Evolutionary conservation across 2,797 vertebrate genomes (phyloP), one percentile per base, ranked within the genome.

Genomic region (Aulostomus chinensis): DNA sequence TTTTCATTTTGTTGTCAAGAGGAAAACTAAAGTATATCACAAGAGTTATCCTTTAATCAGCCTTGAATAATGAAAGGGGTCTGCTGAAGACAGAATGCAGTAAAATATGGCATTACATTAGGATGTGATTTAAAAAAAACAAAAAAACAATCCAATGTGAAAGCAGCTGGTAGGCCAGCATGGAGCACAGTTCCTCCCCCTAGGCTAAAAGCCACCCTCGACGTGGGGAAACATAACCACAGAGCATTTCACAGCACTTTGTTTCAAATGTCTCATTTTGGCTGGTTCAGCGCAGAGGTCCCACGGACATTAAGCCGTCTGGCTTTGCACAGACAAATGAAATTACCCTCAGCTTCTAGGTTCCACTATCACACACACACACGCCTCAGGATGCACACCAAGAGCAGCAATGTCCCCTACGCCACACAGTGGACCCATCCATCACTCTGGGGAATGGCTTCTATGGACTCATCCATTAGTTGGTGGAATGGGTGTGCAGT

Each of bases 191-290:
- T 51, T 37, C 39, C 38, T 38, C 63, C 69, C 73, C 73, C 52
- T 42, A 63, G 71, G 76, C 81, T 68, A 79, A 73, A 80, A 80
- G 62, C 66, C 70, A 69, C 78, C 46, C 65, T 52, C 77, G 76
- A 84, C 68, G 80, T 76, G 41, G 40, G 49, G 58, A 78, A 74
- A 51, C 68, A 74, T 86, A 81, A 84, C 65, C 71, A 30, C 42
- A n/a, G 40, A 85, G 68, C 68, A 74, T 80, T 84, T 87, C 66
- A 68, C 69, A 80, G 79, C 79, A 86, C 75, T 86, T 85, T 74
- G 69, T 73, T 83, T 77, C 77, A 82, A 85, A 84, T 78, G 76
- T 84, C 78, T 85, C 74, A 78, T 85, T 88, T 85, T 76, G 78
- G 72, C 74, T 73, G 46, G 73, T 78, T 82, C 80, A 81, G 76